A percentile compares a stretch with the other conserved stretches of the same genome.
These are phyloP conservation scores for Burhinus oedicnemus DNA, from an alignment of 2,113 vertebrate species.

Conservation along the genomic window DNA sequence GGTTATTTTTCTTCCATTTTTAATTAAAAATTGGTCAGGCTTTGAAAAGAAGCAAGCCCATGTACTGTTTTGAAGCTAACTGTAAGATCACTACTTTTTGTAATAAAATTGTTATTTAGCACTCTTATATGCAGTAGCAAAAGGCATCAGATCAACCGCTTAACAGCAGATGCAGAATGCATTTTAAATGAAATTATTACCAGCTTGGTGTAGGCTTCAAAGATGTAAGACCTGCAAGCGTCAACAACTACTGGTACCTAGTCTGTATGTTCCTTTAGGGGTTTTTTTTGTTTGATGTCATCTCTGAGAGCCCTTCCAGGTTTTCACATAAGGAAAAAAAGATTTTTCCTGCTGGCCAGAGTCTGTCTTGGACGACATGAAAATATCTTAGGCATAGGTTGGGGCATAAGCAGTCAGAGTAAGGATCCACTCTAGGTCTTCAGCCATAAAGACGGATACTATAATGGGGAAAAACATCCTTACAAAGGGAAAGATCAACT, in stretches of 20 bases:
- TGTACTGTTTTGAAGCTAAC: not conserved
- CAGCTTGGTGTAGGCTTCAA: not conserved
- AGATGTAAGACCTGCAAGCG: rapidly evolving
- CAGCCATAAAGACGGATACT: not conserved
- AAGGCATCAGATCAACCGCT: not conserved
- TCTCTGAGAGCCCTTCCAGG: not conserved
- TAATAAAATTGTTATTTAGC: not conserved
- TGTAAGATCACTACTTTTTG: not conserved
- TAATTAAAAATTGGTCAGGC: not conserved
- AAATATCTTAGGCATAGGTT: not conserved
- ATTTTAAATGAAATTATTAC: not conserved
- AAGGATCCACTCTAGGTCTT: not conserved
- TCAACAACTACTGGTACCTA: not conserved
- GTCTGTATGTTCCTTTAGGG: not conserved
- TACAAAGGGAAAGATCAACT: not conserved
- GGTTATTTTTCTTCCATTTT: not conserved
- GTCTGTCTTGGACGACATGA: not conserved
- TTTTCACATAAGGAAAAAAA: not conserved
- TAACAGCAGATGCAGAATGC: not conserved
- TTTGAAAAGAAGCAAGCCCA: not conserved
- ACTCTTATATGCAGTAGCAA: not conserved
- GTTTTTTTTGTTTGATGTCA: not conserved
- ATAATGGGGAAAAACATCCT: not conserved
- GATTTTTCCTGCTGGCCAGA: not conserved
- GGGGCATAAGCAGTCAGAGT: not conserved